A percentile compares a stretch with the other conserved stretches of the same genome.
Conservation (phyloP, 2,888 invertebrate species). For the Phyllotreta cruciferae region DNA sequence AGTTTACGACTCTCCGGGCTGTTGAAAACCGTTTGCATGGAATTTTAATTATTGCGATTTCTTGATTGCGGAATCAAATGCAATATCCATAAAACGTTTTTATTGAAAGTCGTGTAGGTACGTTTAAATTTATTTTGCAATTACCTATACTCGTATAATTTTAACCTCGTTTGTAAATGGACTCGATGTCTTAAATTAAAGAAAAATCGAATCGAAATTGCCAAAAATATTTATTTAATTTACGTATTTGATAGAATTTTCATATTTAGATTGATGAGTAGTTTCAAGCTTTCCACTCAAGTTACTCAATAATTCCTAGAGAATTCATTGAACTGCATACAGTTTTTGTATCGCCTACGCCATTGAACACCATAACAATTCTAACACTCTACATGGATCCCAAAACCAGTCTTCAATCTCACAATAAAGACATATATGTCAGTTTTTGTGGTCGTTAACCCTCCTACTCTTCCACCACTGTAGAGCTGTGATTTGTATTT, state of each 20-base stretch:
- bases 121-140: slow-evolving; percentile 6
- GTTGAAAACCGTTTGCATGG: slow-evolving; percentile 5
- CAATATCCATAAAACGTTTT: slow-evolving; percentile 12
- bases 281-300: too few relatives aligned
- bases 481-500: slow-evolving; percentile 34
- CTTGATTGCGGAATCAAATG: slow-evolving; percentile 13
- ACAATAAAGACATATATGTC: slow-evolving; percentile 61
- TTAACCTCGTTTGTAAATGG: background rate
- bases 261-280: too few relatives aligned
- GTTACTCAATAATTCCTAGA: too few relatives aligned
- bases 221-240: background rate
- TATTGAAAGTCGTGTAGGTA: slow-evolving; percentile 5
- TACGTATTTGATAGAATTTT: background rate
- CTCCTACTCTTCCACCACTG: slow-evolving; percentile 52
- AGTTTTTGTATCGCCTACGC: slow-evolving; percentile 22
- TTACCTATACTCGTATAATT: background rate
- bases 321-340: background rate
- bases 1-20: slow-evolving; percentile 10
- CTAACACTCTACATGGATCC: slow-evolving; percentile 41
- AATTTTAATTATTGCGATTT: slow-evolving; percentile 14
- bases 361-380: slow-evolving; percentile 21
- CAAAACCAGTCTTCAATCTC: slow-evolving; percentile 50
- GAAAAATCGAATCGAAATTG: too few relatives aligned
- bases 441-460: slow-evolving; percentile 58
- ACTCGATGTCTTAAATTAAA: too few relatives aligned